These are phyloP conservation scores for Pseudorhombus dupliciocellatus DNA, from an alignment of 2,113 vertebrate genomes.

Conservation along the genomic window DNA sequence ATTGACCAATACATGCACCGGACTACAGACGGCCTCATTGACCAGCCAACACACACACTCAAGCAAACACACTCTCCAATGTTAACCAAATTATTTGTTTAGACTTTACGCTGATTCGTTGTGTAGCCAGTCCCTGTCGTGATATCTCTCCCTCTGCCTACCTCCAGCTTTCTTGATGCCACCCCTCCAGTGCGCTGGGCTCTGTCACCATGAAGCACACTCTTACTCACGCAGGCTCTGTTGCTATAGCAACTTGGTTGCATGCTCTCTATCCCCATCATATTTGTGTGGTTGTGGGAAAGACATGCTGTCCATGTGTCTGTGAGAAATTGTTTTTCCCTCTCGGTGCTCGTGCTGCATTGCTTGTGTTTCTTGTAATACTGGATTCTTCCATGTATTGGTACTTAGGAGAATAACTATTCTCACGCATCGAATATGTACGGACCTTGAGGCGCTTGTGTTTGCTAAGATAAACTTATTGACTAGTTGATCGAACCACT, in stretches of 20 bases:
- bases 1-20: constrained; percentile 48
- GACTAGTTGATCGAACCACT: constrained; percentile 43
- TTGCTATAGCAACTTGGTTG: constrained; percentile 73
- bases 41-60: background rate
- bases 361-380: background rate
- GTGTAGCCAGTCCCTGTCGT: constrained; percentile 22
- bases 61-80: constrained; percentile 14
- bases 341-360: background rate
- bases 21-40: constrained; percentile 14
- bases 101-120: constrained; percentile 17
- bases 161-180: constrained; percentile 25
- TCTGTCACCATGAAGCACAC: constrained; percentile 48
- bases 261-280: constrained; percentile 43
- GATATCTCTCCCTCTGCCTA: constrained; percentile 39
- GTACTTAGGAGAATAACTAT: background rate
- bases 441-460: constrained; percentile 16
- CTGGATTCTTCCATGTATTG: background rate
- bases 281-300: constrained; percentile 39
- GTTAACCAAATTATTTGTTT: constrained; percentile 2
- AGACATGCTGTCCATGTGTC: constrained; percentile 38
- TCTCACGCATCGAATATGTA: background rate
- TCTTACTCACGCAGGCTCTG: constrained; percentile 53
- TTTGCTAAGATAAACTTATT: constrained; percentile 46
- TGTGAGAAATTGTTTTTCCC: constrained; percentile 6
- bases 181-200: constrained; percentile 2